Conservation (phyloP, 2,797 vertebrate genomes). For the Halcyon chelicuti region DNA sequence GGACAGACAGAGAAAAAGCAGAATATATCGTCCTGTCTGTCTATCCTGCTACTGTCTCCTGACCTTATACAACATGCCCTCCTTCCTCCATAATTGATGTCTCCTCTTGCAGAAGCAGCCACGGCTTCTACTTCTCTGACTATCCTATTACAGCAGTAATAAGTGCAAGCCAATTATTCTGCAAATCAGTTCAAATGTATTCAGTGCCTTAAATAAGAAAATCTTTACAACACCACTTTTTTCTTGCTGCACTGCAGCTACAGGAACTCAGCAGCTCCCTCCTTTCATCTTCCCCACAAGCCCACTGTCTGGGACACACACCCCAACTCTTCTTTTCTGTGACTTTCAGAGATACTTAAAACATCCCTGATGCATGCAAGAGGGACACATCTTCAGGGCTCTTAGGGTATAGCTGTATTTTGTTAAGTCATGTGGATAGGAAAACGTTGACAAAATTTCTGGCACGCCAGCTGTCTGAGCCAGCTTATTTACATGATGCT, state of each 20-base stretch:
- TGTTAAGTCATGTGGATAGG: background rate
- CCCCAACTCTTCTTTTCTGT: background rate
- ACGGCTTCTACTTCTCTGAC: background rate
- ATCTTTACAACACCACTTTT: background rate
- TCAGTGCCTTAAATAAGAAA: background rate
- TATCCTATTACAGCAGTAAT: background rate
- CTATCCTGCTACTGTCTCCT: background rate
- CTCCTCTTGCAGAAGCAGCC: background rate
- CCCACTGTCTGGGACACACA: background rate
- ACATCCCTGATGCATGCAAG: background rate
- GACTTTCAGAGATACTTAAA: background rate
- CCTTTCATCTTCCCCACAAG: background rate
- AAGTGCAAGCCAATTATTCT: background rate
- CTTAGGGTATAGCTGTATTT: background rate
- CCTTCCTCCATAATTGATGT: constrained; percentile 34
- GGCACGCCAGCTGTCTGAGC: background rate
- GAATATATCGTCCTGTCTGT: background rate
- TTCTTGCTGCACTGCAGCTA: background rate
- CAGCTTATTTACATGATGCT: background rate
- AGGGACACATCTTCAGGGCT: background rate
- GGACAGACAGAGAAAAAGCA: background rate
- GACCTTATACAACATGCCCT: background rate
- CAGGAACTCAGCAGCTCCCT: background rate
- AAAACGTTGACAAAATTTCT: background rate
- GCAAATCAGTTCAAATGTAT: background rate